These are phyloP conservation scores for Agonum fuliginosum DNA, from an alignment of 2,888 invertebrate species.

Conservation along the genomic window DNA sequence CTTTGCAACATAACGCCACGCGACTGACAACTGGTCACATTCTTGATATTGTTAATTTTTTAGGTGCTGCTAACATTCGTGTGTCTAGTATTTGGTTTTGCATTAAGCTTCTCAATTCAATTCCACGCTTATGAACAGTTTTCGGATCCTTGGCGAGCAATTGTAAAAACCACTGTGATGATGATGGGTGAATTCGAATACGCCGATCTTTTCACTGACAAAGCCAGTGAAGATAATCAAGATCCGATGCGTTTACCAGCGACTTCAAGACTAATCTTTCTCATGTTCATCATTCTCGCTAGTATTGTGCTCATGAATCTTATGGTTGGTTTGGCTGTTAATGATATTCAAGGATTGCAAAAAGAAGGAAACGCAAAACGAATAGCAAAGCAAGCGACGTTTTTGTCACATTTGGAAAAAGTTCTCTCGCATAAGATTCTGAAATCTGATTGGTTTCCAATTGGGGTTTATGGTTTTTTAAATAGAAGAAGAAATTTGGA, in stretches of 20 bases:
- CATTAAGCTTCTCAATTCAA: slow-evolving; percentile 75
- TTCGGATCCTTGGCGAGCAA: slow-evolving; percentile 70
- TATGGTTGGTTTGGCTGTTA: slow-evolving; percentile 76
- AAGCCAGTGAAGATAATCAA: slow-evolving; percentile 61
- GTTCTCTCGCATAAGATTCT: slow-evolving; percentile 63
- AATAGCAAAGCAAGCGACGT: slow-evolving; percentile 70
- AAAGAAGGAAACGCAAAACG: slow-evolving; percentile 68
- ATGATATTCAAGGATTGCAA: slow-evolving; percentile 72
- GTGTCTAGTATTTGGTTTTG: slow-evolving; percentile 75
- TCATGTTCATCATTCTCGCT: slow-evolving; percentile 74
- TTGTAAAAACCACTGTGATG: slow-evolving; percentile 76
- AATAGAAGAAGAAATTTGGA: no score
- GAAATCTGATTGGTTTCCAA: slow-evolving; percentile 53
- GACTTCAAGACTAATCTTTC: slow-evolving; percentile 73
- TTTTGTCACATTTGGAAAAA: slow-evolving; percentile 70
- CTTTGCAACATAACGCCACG: no score
- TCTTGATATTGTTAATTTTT: no score
- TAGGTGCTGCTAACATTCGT: slow-evolving; percentile 75
- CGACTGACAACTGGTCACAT: no score
- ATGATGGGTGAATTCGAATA: slow-evolving; percentile 78
- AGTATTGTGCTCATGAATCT: slow-evolving; percentile 77
- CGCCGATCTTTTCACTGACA: slow-evolving; percentile 70
- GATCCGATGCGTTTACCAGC: slow-evolving; percentile 63
- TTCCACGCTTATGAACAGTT: slow-evolving; percentile 73
- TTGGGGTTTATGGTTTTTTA: slow-evolving; percentile 6